These are phyloP conservation scores for Cygnus olor DNA, from an alignment of 2,797 vertebrate genomes.

Conservation along the genomic window DNA sequence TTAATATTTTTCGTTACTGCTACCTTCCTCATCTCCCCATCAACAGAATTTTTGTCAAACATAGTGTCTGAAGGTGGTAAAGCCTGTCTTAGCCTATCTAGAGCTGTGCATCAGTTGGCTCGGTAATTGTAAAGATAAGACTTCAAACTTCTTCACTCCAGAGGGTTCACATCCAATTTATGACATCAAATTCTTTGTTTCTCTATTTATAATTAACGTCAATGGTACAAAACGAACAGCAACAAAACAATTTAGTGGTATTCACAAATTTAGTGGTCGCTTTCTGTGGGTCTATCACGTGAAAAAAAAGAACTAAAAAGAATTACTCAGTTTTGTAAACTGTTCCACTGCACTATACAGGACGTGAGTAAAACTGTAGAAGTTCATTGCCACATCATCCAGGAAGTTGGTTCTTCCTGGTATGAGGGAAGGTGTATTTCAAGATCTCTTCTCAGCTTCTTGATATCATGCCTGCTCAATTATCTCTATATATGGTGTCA, in stretches of 20 bases:
- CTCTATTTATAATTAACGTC: neutral
- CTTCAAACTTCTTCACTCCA: neutral
- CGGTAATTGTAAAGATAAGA: neutral
- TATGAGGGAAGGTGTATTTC: constrained; percentile 34
- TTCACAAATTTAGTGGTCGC: neutral
- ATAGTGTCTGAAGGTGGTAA: constrained; percentile 2
- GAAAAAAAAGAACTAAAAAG: neutral
- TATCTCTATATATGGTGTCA: constrained; percentile 48
- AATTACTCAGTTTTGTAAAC: neutral
- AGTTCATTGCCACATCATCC: neutral
- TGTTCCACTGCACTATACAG: neutral
- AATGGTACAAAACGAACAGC: neutral
- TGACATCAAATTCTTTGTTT: neutral
- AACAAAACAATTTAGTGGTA: neutral
- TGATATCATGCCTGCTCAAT: constrained; percentile 53
- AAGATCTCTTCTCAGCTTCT: constrained; percentile 47
- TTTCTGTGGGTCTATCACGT: neutral
- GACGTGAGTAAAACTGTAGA: neutral
- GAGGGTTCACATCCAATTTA: neutral
- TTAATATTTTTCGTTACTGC: neutral
- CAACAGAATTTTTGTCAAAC: constrained; percentile 28
- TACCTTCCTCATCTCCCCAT: neutral
- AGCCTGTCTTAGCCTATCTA: neutral
- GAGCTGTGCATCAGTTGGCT: neutral
- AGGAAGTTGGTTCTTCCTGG: neutral